Conservation (phyloP, 2,797 vertebrate species). For the Gymnothorax reevesii region DNA sequence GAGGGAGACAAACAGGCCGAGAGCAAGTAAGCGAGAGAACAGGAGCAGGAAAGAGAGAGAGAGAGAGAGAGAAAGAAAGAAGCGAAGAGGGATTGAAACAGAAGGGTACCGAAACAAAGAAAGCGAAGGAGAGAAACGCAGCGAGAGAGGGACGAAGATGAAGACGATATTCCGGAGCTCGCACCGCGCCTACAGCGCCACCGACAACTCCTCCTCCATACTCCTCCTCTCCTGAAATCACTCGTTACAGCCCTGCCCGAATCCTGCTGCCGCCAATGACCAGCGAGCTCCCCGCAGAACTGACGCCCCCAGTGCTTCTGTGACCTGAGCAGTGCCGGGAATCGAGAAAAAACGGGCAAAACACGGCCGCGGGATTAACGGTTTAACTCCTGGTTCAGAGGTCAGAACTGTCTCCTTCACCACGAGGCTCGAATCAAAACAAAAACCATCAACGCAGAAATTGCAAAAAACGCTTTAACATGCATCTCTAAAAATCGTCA, state of each 20-base stretch:
- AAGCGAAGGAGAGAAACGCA: conserved; percentile 25
- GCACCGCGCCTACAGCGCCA: neutral
- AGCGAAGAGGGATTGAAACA: conserved; percentile 24
- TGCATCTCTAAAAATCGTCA: neutral
- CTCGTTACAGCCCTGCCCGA: neutral
- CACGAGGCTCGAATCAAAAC: neutral
- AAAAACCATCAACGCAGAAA: neutral
- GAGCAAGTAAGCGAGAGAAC: too few species aligned
- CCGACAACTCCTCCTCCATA: neutral
- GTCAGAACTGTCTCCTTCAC: neutral
- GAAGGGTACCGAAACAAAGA: conserved; percentile 24
- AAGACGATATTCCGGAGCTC: neutral
- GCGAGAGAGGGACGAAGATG: neutral
- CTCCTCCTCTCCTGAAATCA: neutral
- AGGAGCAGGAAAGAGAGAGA: conserved; percentile 39
- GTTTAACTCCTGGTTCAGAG: neutral
- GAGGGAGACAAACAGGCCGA: conserved; percentile 42
- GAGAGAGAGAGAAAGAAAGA: conserved; percentile 32
- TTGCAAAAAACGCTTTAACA: neutral
- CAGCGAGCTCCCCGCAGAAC: neutral
- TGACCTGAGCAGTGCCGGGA: neutral
- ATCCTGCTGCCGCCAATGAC: neutral
- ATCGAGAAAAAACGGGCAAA: neutral
- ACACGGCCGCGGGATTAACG: neutral
- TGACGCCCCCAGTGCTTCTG: neutral